phyloP scores from a whole-genome alignment of 2,888 invertebrate species.

The Bellardia bayeri region DNA sequence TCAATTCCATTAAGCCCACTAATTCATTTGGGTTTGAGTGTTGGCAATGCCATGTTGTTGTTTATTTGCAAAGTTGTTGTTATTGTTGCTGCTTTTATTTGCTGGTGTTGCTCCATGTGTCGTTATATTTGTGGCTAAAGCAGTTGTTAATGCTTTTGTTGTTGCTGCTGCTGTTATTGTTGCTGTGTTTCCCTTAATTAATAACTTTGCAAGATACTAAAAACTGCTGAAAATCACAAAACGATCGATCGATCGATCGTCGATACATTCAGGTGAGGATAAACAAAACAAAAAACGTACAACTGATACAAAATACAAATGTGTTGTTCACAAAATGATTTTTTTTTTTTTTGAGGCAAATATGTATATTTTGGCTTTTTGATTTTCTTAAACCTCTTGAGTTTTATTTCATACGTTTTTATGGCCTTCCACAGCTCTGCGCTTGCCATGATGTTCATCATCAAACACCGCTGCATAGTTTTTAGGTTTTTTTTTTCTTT shows the following conservation, averaged over 20 bases:
- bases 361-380: conserved; percentile 25
- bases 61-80: conserved; percentile 1
- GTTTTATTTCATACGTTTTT: conserved; percentile 44
- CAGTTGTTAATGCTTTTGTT: conserved; percentile 39
- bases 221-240: conserved; percentile 72
- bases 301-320: conserved; percentile 57
- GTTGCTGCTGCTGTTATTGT: conserved; percentile 25
- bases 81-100: conserved; percentile 36
- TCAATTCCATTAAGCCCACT: background rate
- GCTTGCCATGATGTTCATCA: conserved; percentile 6
- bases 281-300: conserved; percentile 14
- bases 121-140: conserved; percentile 44
- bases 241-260: conserved; percentile 66
- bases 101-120: conserved; percentile 44
- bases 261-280: conserved; percentile 54
- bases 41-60: conserved; percentile 22
- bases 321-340: conserved; percentile 55
- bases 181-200: conserved; percentile 71
- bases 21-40: background rate
- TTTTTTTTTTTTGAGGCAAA: conserved; percentile 26
- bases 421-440: background rate
- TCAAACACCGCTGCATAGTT: conserved; percentile 6
- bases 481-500: background rate
- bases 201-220: conserved; percentile 69
- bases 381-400: conserved; percentile 29